Evolutionary conservation across 1,140 invertebrate genomes (phyloP).

Genomic region (Procambarus virginalis): DNA sequence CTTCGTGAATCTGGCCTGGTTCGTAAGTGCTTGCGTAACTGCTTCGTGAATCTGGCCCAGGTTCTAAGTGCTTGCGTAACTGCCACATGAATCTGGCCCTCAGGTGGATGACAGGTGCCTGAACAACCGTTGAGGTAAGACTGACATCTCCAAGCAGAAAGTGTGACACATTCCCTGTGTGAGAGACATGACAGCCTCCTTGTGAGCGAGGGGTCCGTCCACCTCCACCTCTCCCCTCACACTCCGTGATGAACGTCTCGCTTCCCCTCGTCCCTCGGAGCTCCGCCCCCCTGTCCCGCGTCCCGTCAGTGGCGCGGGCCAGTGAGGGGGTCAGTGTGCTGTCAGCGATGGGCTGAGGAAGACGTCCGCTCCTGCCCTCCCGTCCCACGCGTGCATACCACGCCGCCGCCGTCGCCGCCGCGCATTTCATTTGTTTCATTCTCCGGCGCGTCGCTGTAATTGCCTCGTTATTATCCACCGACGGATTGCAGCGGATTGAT

Average conservation of each 20-base stretch:
- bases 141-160: too few relatives aligned
- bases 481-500: not conserved
- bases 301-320: not conserved
- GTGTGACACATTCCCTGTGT: too few relatives aligned
- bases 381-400: constrained; percentile 8
- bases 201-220: not conserved
- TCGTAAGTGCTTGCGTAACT: too few relatives aligned
- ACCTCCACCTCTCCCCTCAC: constrained; percentile 4
- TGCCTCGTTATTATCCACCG: not conserved
- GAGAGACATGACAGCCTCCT: not conserved
- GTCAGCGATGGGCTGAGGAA: not conserved
- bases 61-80: too few relatives aligned
- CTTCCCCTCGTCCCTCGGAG: not conserved
- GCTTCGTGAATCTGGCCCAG: too few relatives aligned
- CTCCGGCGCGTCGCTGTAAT: not conserved
- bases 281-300: not conserved
- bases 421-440: not conserved
- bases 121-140: too few relatives aligned
- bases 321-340: constrained; percentile 28
- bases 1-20: too few relatives aligned
- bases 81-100: too few relatives aligned
- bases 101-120: too few relatives aligned
- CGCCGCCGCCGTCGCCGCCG: too few relatives aligned
- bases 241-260: constrained; percentile 8
- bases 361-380: constrained; percentile 5